These are phyloP conservation scores for Motacilla alba DNA, from an alignment of 2,113 vertebrate genomes.

Conservation along the genomic window DNA sequence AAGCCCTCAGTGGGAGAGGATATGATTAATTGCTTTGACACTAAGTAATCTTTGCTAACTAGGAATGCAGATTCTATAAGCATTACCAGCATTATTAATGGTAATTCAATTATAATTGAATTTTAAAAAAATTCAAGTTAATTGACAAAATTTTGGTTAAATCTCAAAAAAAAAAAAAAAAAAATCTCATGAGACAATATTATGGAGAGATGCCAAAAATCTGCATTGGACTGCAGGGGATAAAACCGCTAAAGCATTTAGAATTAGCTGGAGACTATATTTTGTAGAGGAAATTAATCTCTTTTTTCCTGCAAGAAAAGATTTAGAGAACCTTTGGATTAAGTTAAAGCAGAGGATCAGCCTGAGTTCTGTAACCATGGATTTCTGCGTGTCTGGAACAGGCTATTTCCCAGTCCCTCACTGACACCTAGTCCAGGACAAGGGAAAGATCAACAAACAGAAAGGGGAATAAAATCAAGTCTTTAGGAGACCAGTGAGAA, in stretches of 20 bases:
- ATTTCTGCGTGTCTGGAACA: constrained; percentile 22
- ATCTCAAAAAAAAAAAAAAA: neutral
- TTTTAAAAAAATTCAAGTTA: neutral
- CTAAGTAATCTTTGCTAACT: neutral
- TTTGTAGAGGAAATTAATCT: neutral
- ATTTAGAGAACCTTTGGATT: constrained; percentile 19
- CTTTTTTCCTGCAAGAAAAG: neutral
- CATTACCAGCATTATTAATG: neutral
- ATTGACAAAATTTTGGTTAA: neutral
- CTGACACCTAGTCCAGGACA: constrained; percentile 29
- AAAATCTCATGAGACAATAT: neutral
- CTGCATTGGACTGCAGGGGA: neutral
- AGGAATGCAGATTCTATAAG: neutral
- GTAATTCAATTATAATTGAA: neutral
- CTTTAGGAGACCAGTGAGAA: neutral
- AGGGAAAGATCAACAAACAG: constrained; percentile 20
- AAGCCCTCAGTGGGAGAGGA: neutral
- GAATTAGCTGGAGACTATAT: neutral
- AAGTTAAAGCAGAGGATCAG: constrained; percentile 48
- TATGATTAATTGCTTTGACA: neutral
- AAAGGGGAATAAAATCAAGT: neutral
- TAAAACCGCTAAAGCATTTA: neutral
- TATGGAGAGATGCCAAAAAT: neutral
- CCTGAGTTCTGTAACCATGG: constrained; percentile 7
- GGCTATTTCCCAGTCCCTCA: constrained; percentile 29